A percentile compares a stretch with the other conserved stretches of the same genome.
Conservation (phyloP, 2,113 vertebrate genomes). For the Myotis brandtii region DNA sequence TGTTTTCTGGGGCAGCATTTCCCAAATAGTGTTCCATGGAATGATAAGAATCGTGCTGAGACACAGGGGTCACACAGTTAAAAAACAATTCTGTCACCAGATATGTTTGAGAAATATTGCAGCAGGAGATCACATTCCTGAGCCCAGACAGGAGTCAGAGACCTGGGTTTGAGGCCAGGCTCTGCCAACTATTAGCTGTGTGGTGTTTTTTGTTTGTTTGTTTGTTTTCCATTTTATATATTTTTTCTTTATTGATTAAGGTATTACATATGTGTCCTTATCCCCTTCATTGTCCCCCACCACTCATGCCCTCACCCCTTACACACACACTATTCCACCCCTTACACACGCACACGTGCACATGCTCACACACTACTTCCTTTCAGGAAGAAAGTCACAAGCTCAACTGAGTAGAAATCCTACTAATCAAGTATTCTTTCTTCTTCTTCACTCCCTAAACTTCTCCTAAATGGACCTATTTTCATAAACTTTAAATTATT, state of each 20-base stretch:
- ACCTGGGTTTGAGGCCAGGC: not conserved
- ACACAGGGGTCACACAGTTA: not conserved
- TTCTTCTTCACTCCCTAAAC: not conserved
- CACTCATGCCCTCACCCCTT: no score
- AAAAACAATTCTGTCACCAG: not conserved
- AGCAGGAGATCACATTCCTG: accelerated
- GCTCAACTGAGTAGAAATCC: not conserved
- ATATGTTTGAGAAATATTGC: not conserved
- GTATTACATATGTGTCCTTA: no score
- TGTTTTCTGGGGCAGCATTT: not conserved
- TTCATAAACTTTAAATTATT: not conserved
- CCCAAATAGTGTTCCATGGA: not conserved
- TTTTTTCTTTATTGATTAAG: no score
- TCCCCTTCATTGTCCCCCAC: no score
- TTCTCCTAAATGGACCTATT: not conserved
- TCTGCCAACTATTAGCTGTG: no score
- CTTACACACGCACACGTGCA: not conserved
- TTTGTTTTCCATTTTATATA: no score
- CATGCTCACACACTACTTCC: not conserved
- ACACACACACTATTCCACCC: no score
- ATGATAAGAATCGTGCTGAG: not conserved
- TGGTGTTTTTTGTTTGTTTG: no score
- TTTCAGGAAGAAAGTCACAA: not conserved
- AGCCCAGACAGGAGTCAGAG: not conserved
- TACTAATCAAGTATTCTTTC: not conserved